A percentile compares a stretch with the other conserved stretches of the same genome.
Evolutionary conservation across 2,888 invertebrate genomes (phyloP).

Genomic region (Parthenolecanium corni): DNA sequence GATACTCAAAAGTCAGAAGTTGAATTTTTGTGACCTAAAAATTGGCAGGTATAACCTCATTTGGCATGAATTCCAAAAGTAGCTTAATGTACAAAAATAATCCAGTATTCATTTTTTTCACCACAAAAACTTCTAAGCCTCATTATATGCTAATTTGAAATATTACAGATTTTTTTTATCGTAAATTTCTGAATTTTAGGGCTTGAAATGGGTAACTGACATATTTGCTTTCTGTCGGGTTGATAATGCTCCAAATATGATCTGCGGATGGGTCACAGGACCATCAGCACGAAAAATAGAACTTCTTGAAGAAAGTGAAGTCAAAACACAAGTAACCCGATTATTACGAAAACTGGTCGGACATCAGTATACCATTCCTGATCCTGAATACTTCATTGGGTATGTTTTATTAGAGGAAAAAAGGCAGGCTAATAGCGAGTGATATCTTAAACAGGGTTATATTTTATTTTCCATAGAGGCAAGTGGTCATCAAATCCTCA

Average conservation of each 20-base stretch:
- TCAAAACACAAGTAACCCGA: conserved; percentile 44
- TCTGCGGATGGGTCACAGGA: conserved; percentile 59
- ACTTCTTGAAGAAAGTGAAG: conserved; percentile 44
- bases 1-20: too few species aligned
- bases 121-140: too few species aligned
- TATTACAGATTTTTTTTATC: too few species aligned
- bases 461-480: conserved; percentile 51
- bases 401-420: not conserved
- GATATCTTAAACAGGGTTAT: too few species aligned
- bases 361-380: conserved; percentile 42
- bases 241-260: conserved; percentile 49
- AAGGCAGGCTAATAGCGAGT: too few species aligned
- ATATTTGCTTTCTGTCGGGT: conserved; percentile 57
- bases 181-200: too few species aligned
- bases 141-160: too few species aligned
- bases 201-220: conserved; percentile 49
- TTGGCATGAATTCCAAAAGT: too few species aligned
- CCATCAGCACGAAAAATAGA: conserved; percentile 52
- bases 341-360: conserved; percentile 47
- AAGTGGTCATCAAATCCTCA: conserved; percentile 57
- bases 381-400: conserved; percentile 45
- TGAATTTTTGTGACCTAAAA: too few species aligned
- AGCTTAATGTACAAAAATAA: too few species aligned
- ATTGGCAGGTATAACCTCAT: too few species aligned
- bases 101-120: too few species aligned